phyloP scores from a whole-genome alignment of 2,113 vertebrate species.

The Oreochromis niloticus region DNA sequence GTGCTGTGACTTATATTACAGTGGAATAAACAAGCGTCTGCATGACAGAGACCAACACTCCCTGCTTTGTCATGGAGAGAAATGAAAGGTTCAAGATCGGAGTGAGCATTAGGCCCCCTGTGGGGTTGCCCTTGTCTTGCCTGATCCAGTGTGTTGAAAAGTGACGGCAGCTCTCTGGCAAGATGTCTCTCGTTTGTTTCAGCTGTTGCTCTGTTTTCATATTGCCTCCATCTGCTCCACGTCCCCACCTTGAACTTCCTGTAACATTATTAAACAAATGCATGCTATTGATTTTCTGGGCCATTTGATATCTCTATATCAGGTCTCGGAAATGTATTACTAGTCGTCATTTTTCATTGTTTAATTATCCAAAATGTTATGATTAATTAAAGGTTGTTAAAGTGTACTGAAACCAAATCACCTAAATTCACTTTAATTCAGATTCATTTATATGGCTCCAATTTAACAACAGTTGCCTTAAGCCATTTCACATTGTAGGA shows the following conservation, averaged over 20 bases:
- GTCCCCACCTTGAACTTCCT: slow-evolving; percentile 39
- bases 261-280: slow-evolving; percentile 37
- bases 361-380: slow-evolving; percentile 20
- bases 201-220: slow-evolving; percentile 42
- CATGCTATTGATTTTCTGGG: slow-evolving; percentile 20
- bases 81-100: slow-evolving; percentile 49
- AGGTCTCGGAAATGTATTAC: slow-evolving; percentile 8
- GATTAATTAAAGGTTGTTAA: slow-evolving; percentile 32
- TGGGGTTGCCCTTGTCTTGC: slow-evolving; percentile 59
- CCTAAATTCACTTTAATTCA: neutral
- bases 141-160: slow-evolving; percentile 59
- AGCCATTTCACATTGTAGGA: neutral
- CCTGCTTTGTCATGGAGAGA: slow-evolving; percentile 41
- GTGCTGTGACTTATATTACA: neutral
- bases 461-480: neutral
- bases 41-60: slow-evolving; percentile 27
- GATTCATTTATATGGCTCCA: neutral
- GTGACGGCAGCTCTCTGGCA: slow-evolving; percentile 48
- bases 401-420: slow-evolving; percentile 7
- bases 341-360: slow-evolving; percentile 12
- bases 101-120: slow-evolving; percentile 38
- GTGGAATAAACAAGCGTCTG: slow-evolving; percentile 19
- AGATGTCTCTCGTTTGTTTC: slow-evolving; percentile 56
- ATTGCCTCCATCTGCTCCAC: slow-evolving; percentile 46
- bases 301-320: slow-evolving; percentile 30